Evolutionary conservation across 2,888 invertebrate species (phyloP).

Genomic region (Strigamia crassipes): DNA sequence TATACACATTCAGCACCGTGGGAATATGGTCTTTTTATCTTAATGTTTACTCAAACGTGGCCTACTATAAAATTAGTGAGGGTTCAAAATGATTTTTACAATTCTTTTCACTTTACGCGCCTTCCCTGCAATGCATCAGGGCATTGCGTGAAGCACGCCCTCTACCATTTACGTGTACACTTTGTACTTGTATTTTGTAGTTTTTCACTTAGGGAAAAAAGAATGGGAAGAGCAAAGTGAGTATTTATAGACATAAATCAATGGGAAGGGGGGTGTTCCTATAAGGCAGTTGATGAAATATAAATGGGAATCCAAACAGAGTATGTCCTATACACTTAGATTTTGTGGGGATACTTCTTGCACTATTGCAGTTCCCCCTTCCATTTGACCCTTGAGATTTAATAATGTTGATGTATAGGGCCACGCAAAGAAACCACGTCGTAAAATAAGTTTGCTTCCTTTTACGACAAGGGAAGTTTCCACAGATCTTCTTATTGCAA

Average conservation of each 20-base stretch:
- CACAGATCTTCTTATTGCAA: slow-evolving; percentile 33
- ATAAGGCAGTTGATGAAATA: slow-evolving; percentile 43
- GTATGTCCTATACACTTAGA: slow-evolving; percentile 32
- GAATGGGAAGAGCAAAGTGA: not conserved
- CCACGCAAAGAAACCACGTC: slow-evolving; percentile 46
- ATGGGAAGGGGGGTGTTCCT: not conserved
- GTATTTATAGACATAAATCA: slow-evolving; percentile 33
- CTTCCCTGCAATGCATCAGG: slow-evolving; percentile 7
- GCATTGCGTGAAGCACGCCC: slow-evolving; percentile 9
- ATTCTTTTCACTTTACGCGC: slow-evolving; percentile 29
- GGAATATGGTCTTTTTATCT: slow-evolving; percentile 30
- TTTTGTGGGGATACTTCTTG: slow-evolving; percentile 43
- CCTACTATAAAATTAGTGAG: slow-evolving; percentile 31
- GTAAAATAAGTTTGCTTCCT: slow-evolving; percentile 45
- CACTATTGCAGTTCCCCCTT: slow-evolving; percentile 41
- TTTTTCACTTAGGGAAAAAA: slow-evolving; percentile 25
- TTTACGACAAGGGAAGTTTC: slow-evolving; percentile 43
- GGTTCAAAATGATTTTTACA: slow-evolving; percentile 31
- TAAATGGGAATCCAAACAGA: slow-evolving; percentile 44
- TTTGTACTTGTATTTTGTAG: not conserved
- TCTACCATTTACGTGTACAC: not conserved
- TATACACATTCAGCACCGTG: slow-evolving; percentile 40
- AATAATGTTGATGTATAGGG: slow-evolving; percentile 48
- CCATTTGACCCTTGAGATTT: slow-evolving; percentile 46
- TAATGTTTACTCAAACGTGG: slow-evolving; percentile 35